phyloP scores from a whole-genome alignment of 2,113 vertebrate genomes.

The Thomomys bottae region DNA sequence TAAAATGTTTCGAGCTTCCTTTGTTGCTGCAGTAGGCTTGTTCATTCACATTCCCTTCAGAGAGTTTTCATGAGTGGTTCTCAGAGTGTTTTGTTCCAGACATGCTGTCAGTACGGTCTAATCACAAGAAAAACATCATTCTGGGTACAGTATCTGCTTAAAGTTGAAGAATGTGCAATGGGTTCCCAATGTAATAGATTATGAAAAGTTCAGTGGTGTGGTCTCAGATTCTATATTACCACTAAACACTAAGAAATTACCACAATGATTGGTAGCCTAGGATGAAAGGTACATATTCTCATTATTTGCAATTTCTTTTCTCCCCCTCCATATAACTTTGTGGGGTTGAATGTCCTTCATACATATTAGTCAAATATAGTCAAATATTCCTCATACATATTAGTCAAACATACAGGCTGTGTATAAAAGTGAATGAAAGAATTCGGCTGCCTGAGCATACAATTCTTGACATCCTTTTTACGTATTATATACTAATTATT shows the following conservation, averaged over 20 bases:
- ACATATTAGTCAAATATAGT: not conserved
- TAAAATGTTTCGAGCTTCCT: not conserved
- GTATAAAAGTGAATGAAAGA: not conserved
- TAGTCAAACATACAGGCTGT: too few relatives aligned
- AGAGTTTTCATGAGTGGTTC: not conserved
- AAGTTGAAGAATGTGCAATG: not conserved
- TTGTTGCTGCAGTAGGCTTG: not conserved
- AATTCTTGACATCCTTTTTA: not conserved
- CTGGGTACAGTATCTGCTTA: not conserved
- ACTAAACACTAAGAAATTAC: not conserved
- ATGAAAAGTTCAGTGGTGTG: not conserved
- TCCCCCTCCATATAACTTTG: not conserved
- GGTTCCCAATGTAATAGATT: not conserved
- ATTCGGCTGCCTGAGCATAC: not conserved
- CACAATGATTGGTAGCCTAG: not conserved
- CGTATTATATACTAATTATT: too few relatives aligned
- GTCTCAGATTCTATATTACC: not conserved
- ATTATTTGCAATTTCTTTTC: not conserved
- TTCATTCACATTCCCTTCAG: not conserved
- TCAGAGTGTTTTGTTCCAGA: not conserved
- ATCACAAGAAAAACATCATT: not conserved
- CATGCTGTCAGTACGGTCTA: not conserved
- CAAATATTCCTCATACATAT: constrained; percentile 2
- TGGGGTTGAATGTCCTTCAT: not conserved
- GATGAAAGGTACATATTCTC: constrained; percentile 29